Percentiles rank a stretch among this genome's conserved stretches.
phyloP scores from a whole-genome alignment of 2,888 invertebrate genomes.

The Pachliopta kotzebuea region DNA sequence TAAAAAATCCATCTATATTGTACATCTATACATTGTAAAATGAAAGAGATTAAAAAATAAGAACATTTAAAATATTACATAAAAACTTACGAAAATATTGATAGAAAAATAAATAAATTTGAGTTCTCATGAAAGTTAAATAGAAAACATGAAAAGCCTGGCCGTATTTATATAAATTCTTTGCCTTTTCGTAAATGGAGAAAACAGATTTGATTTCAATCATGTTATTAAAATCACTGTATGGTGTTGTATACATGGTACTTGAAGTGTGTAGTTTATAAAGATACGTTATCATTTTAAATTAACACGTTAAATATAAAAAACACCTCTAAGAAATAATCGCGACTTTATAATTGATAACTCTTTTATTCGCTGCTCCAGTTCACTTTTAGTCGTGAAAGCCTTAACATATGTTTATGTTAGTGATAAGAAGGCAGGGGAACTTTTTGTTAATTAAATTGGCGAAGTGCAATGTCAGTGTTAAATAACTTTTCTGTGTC shows the following conservation, averaged over 20 bases:
- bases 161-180: neutral
- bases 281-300: neutral
- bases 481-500: conserved; percentile 69
- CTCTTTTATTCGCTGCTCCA: conserved; percentile 22
- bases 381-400: conserved; percentile 33
- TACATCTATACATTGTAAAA: too few relatives aligned
- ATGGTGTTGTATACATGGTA: neutral
- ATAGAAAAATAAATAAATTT: too few relatives aligned
- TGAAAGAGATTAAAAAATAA: too few relatives aligned
- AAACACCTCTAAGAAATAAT: conserved; percentile 37
- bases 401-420: conserved; percentile 23
- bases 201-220: neutral
- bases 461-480: conserved; percentile 54
- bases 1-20: too few relatives aligned
- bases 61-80: too few relatives aligned
- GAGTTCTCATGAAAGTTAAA: too few relatives aligned
- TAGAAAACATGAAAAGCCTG: too few relatives aligned
- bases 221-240: neutral
- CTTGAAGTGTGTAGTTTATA: neutral
- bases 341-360: conserved; percentile 52
- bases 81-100: too few relatives aligned
- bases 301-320: neutral
- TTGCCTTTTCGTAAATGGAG: neutral
- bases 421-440: conserved; percentile 30
- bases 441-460: conserved; percentile 11